Percentiles rank a stretch among this genome's conserved stretches.
These are phyloP conservation scores for Sebastes wilsoni DNA, from an alignment of 2,797 vertebrate genomes.

Conservation along the genomic window DNA sequence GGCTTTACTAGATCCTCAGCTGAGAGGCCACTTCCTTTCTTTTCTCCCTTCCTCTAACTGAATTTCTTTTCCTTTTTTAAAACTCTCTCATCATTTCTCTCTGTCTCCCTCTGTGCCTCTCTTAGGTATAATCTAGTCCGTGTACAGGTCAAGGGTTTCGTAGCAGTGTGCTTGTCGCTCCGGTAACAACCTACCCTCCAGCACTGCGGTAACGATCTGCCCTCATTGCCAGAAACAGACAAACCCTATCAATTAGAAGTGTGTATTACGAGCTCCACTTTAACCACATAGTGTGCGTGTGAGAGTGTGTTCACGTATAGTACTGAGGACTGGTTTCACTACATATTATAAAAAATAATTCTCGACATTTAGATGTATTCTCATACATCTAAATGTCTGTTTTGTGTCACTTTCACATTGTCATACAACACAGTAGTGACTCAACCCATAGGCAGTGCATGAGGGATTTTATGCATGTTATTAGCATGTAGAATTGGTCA, in stretches of 20 bases:
- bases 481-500: not conserved
- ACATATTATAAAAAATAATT: not conserved
- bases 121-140: constrained; percentile 30
- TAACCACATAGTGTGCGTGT: not conserved
- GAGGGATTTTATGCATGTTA: not conserved
- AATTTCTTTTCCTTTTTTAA: not conserved
- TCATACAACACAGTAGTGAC: not conserved
- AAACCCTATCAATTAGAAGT: constrained; percentile 39
- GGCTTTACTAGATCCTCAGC: not conserved
- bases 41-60: not conserved
- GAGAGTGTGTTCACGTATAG: not conserved
- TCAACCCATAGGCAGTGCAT: not conserved
- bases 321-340: not conserved
- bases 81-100: not conserved
- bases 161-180: constrained; percentile 15
- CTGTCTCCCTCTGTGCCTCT: not conserved
- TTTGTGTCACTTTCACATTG: not conserved
- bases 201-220: constrained; percentile 34
- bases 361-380: not conserved
- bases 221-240: constrained; percentile 32
- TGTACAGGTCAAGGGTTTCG: constrained; percentile 42
- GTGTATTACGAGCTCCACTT: constrained; percentile 8
- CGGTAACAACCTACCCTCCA: constrained; percentile 30
- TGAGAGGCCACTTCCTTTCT: not conserved
- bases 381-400: not conserved